phyloP scores from a whole-genome alignment of 1,140 invertebrate species.

The Drosophila varians region DNA sequence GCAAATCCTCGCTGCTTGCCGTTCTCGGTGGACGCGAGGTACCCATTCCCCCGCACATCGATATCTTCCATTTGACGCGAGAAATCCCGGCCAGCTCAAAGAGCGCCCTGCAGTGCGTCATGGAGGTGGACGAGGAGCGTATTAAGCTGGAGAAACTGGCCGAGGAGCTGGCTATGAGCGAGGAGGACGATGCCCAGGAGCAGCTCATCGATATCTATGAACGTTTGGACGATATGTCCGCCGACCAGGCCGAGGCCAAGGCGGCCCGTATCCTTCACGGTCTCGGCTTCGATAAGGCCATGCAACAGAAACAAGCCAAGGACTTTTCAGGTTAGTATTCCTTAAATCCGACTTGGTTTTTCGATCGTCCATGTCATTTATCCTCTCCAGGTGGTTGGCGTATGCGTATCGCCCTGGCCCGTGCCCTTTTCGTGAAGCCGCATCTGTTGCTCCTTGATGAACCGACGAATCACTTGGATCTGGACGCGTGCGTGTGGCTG shows the following conservation, averaged over 20 bases:
- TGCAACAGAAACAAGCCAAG: conserved; percentile 96
- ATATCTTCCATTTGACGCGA: conserved; percentile 98
- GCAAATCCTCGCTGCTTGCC: conserved; percentile 96
- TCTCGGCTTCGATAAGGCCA: conserved; percentile 97
- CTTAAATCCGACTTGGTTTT: too few relatives aligned
- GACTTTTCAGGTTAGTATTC: conserved; percentile 91
- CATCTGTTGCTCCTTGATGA: conserved; percentile 97
- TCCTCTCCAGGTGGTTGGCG: conserved; percentile 96
- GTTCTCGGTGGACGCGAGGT: conserved; percentile 97
- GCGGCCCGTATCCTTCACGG: conserved; percentile 98
- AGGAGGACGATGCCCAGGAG: conserved; percentile 97
- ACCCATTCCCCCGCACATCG: conserved; percentile 97
- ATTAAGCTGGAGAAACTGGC: conserved; percentile 96
- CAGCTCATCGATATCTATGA: conserved; percentile 99
- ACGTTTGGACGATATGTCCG: conserved; percentile 97
- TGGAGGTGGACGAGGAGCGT: conserved; percentile 99
- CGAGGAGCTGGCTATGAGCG: conserved; percentile 93
- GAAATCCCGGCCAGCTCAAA: conserved; percentile 98
- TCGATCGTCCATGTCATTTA: too few relatives aligned
- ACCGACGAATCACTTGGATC: conserved; percentile 99
- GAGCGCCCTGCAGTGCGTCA: conserved; percentile 96
- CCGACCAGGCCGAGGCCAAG: conserved; percentile 96
- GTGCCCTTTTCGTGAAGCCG: conserved; percentile 95
- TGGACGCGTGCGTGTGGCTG: conserved; percentile 99
- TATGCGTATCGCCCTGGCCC: conserved; percentile 99